Percentiles rank a stretch among this genome's conserved stretches.
These are phyloP conservation scores for Pseudolycoriella hygida DNA, from an alignment of 2,888 invertebrate species.

Conservation along the genomic window DNA sequence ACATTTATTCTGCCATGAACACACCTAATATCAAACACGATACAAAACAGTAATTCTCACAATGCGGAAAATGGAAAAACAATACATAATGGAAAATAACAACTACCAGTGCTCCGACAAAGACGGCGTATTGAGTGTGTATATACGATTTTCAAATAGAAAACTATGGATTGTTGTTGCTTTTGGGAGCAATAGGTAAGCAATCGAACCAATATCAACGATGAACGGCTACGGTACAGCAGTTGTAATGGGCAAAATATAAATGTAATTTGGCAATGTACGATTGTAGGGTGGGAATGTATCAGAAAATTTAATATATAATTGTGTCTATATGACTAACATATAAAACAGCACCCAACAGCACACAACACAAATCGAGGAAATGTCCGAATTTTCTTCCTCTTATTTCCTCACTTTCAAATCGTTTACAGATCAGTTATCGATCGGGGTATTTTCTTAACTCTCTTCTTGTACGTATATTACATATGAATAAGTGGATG, in stretches of 20 bases:
- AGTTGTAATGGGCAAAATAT: neutral
- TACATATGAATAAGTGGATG: too few relatives aligned
- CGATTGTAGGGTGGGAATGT: neutral
- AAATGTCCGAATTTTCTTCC: slow-evolving; percentile 2
- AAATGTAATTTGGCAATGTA: neutral
- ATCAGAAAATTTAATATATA: neutral
- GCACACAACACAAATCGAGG: neutral
- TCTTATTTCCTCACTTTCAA: neutral
- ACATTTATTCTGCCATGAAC: slow-evolving; percentile 1
- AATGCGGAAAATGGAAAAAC: slow-evolving; percentile 5
- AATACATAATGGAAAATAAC: slow-evolving; percentile 2
- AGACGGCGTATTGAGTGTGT: too few relatives aligned
- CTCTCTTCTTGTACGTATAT: too few relatives aligned
- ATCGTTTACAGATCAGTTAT: slow-evolving; percentile 4
- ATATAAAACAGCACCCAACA: neutral
- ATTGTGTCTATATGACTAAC: neutral
- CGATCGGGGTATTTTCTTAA: slow-evolving; percentile 1
- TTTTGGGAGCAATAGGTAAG: too few relatives aligned
- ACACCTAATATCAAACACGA: slow-evolving; percentile 3
- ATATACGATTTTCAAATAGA: too few relatives aligned
- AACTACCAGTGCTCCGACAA: neutral
- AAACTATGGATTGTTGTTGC: too few relatives aligned
- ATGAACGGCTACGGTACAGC: neutral
- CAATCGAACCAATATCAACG: neutral
- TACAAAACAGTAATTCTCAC: slow-evolving; percentile 4